Evolutionary conservation across 2,797 vertebrate species (phyloP).

Genomic region (Bryconaethiops microstoma): DNA sequence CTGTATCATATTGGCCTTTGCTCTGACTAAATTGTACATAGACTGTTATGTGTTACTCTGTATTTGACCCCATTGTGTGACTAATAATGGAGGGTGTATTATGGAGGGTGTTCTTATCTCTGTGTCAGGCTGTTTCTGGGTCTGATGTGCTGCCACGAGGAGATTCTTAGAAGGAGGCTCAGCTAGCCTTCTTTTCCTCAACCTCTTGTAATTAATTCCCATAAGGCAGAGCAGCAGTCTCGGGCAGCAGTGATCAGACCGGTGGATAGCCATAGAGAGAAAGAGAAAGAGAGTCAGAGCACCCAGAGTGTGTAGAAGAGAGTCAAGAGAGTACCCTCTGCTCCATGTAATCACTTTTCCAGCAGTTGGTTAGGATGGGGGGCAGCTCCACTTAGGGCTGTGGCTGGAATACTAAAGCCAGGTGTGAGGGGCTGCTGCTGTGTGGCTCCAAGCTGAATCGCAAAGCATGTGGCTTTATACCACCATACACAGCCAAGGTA

Average conservation of each 20-base stretch:
- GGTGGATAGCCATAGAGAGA: conserved; percentile 25
- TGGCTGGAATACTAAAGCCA: conserved; percentile 37
- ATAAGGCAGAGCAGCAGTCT: conserved; percentile 36
- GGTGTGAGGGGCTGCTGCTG: background rate
- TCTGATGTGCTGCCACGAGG: conserved; percentile 31
- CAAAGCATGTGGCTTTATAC: conserved; percentile 35
- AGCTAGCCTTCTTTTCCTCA: conserved; percentile 46
- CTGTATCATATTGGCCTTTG: conserved; percentile 2
- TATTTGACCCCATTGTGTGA: conserved; percentile 40
- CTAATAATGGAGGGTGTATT: conserved; percentile 30
- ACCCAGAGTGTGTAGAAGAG: conserved; percentile 6
- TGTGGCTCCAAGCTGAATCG: conserved; percentile 14
- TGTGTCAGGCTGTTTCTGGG: conserved; percentile 2
- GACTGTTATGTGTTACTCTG: conserved; percentile 9
- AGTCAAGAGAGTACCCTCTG: conserved; percentile 45
- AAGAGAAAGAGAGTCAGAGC: conserved; percentile 29
- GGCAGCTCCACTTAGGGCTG: conserved; percentile 51
- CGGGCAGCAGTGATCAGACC: conserved; percentile 29
- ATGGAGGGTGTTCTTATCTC: conserved; percentile 6
- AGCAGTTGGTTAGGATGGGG: conserved; percentile 51
- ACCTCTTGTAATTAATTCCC: conserved; percentile 67
- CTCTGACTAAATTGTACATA: conserved; percentile 14
- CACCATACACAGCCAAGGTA: conserved; percentile 58
- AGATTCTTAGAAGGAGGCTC: conserved; percentile 42
- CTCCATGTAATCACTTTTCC: conserved; percentile 66